Evolutionary conservation across 2,113 vertebrate genomes (phyloP).

Genomic region (Phylloscopus whistleri): DNA sequence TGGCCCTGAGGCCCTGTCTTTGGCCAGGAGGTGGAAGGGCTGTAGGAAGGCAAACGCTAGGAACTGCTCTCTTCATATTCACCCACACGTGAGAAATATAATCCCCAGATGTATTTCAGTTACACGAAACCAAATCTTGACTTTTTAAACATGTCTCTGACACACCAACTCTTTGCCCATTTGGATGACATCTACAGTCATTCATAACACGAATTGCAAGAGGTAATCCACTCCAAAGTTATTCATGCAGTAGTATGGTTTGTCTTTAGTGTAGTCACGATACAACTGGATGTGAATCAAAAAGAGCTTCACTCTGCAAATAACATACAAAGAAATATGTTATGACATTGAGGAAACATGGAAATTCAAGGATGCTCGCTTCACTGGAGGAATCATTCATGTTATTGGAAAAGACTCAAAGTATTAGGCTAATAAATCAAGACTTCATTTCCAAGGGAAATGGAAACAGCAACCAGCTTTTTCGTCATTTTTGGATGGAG

Average conservation of each 20-base stretch:
- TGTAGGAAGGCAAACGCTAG: neutral
- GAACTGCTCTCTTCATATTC: neutral
- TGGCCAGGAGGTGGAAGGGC: neutral
- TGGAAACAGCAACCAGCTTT: neutral
- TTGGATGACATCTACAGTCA: neutral
- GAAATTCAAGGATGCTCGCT: neutral
- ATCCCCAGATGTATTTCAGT: neutral
- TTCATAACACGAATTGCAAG: neutral
- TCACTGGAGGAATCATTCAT: neutral
- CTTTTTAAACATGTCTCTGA: neutral
- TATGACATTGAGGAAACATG: neutral
- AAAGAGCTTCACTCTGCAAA: neutral
- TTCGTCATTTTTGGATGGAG: neutral
- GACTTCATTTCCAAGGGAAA: neutral
- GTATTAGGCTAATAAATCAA: neutral
- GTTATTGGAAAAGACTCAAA: neutral
- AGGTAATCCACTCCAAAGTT: neutral
- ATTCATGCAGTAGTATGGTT: neutral
- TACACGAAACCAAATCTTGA: neutral
- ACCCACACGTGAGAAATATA: neutral
- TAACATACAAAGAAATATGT: neutral
- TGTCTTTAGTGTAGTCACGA: neutral
- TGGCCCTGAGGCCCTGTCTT: neutral
- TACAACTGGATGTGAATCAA: neutral
- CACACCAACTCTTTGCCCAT: neutral